Evolutionary conservation across 2,113 vertebrate species (phyloP), one percentile per base, ranked within the genome.

Genomic region (Pterocles orientalis): DNA sequence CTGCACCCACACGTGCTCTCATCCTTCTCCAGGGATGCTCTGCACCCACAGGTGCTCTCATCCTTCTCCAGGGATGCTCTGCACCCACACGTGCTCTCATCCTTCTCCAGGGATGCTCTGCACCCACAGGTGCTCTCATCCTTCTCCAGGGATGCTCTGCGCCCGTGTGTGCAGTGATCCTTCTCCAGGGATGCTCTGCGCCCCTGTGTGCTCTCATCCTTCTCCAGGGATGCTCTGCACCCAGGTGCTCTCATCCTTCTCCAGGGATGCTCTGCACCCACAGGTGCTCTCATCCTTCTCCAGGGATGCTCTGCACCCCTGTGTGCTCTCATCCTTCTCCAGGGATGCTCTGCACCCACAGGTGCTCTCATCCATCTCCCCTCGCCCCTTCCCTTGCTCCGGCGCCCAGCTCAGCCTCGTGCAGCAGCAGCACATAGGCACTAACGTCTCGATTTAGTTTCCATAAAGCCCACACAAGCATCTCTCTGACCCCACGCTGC

Each of bases 321-420:
- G 8, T 47, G 45, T 47, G 45, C 45, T 17, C 45, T 18, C 45
- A 47, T 47, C 45, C 45, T 2, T 2, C 61, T 62, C 87, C 64
- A 34, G 62, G 41, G 78, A 68, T 34, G 64, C 73, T 29, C 47
- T 6, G 9, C 61, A 45, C 56, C 19, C 81, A n/a, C n/a, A n/a
- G n/a, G 8, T 4, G 10, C 34, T 8, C 39, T 25, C 79, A 18
- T 5, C 82, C 58, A 18, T 47, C 47, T 61, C 76, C 66, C 53
- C 53, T 24, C 8, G 1, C 2, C 18, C 1, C 48, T 16, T 24
- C 16, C 65, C 34, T 45, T 20, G 81, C 61, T 71, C 76, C 70
- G 0, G 0, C 5, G 1, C 60, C 50, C 54, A 34, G 29, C 34
- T 73, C 84, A 4, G 50, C 5, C 56, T 25, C 14, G 41, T 28